phyloP scores from a whole-genome alignment of 1,140 invertebrate species.

The Tachypleus tridentatus region DNA sequence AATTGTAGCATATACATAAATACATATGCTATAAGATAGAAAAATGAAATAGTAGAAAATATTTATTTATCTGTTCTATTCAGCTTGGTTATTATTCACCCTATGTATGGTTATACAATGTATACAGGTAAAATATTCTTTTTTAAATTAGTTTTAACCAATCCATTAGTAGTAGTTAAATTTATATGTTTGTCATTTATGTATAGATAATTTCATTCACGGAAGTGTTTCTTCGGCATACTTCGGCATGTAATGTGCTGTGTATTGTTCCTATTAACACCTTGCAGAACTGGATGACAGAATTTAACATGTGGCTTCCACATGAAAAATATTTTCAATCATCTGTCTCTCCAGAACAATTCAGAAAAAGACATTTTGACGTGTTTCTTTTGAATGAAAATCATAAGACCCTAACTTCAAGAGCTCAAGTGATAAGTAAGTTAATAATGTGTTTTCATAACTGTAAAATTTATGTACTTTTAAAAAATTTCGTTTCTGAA shows the following conservation, averaged over 20 bases:
- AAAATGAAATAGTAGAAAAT: no score
- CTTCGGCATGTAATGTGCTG: conserved; percentile 72
- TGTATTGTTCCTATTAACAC: conserved; percentile 99
- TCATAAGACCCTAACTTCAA: conserved; percentile 75
- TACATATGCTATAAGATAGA: no score
- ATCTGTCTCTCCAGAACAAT: conserved; percentile 19
- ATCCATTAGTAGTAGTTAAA: no score
- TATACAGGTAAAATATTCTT: no score
- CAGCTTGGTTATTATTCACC: no score
- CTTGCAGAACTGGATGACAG: conserved; percentile 93
- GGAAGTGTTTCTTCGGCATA: conserved; percentile 87
- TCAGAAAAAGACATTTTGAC: conserved; percentile 62
- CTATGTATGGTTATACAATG: no score
- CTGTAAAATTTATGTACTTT: no score
- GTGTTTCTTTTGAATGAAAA: conserved; percentile 86
- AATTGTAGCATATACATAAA: no score
- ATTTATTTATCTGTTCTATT: no score
- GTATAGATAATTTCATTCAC: conserved; percentile 72
- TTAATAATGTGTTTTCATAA: conserved; percentile 1
- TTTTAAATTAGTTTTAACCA: no score
- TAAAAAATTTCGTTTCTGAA: no score
- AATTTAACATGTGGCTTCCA: conserved; percentile 95
- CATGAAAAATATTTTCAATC: conserved; percentile 28
- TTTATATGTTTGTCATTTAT: neutral
- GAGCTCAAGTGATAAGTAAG: conserved; percentile 54